Evolutionary conservation across 92 coral and sea anemone genomes (phyloP).

Genomic region (Epizoanthus scotinus): DNA sequence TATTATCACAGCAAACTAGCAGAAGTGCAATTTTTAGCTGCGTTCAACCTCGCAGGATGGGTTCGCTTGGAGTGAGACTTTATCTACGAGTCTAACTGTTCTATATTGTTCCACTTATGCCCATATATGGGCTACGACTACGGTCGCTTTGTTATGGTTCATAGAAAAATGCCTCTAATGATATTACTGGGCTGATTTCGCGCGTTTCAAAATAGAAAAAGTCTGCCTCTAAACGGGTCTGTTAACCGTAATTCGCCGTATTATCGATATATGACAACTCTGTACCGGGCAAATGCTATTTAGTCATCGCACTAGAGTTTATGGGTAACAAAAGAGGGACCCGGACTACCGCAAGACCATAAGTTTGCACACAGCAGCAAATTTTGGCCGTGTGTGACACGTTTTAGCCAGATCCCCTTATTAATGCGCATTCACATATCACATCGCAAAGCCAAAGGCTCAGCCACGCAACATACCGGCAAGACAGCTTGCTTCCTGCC

Average conservation of each 20-base stretch:
- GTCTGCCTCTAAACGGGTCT: slow-evolving; percentile 37
- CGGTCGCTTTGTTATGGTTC: slow-evolving; percentile 28
- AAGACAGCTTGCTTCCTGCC: neutral
- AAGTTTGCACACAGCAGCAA: slow-evolving; percentile 37
- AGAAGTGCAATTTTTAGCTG: slow-evolving; percentile 16
- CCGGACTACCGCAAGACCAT: neutral
- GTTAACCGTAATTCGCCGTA: slow-evolving; percentile 18
- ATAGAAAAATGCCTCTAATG: slow-evolving; percentile 26
- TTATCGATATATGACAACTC: slow-evolving; percentile 3
- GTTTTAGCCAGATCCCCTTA: slow-evolving; percentile 14
- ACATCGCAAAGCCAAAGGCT: slow-evolving; percentile 26
- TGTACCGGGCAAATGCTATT: slow-evolving; percentile 12
- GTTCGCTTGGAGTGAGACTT: slow-evolving; percentile 33
- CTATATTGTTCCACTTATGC: slow-evolving; percentile 8
- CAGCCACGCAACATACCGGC: neutral
- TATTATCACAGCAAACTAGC: slow-evolving; percentile 11
- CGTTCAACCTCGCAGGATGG: slow-evolving; percentile 5
- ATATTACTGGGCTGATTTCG: slow-evolving; percentile 36
- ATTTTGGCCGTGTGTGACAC: slow-evolving; percentile 11
- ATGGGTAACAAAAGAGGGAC: neutral
- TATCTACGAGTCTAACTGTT: slow-evolving; percentile 5
- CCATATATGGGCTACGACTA: slow-evolving; percentile 30
- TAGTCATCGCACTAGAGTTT: neutral
- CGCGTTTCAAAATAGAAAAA: slow-evolving; percentile 27
- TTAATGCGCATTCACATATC: slow-evolving; percentile 18